Evolutionary conservation across 2,888 invertebrate genomes (phyloP).

Genomic region (Stenodema calcarata): DNA sequence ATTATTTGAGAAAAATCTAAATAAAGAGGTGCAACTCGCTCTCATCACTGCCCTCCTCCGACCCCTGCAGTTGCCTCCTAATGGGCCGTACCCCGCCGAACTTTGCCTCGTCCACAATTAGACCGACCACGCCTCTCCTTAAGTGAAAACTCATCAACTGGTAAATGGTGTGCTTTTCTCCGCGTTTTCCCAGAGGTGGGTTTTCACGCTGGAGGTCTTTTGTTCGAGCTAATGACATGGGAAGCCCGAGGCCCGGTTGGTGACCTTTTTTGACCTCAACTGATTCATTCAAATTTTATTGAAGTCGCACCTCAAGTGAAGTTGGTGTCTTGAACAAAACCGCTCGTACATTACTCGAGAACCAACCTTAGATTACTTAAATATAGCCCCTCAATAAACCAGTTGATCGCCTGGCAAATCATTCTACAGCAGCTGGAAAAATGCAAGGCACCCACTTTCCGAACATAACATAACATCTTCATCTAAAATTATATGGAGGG

Average conservation of each 20-base stretch:
- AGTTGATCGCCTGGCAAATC: no score
- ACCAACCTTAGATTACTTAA: no score
- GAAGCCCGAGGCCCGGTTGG: conserved; percentile 3
- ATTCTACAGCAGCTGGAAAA: no score
- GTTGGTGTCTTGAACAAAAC: neutral
- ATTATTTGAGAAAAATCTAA: conserved; percentile 16
- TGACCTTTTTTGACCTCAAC: conserved; percentile 19
- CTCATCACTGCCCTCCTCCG: neutral
- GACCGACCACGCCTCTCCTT: conserved; percentile 24
- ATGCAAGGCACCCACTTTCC: no score
- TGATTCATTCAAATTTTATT: neutral
- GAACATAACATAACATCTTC: no score
- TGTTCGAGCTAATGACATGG: conserved; percentile 41
- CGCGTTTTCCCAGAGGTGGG: conserved; percentile 30
- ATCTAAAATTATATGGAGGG: no score
- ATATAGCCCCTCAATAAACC: no score
- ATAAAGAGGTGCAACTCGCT: neutral
- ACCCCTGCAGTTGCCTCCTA: neutral
- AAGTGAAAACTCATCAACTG: conserved; percentile 45
- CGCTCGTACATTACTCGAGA: no score
- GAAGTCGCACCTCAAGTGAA: neutral
- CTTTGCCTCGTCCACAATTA: conserved; percentile 7
- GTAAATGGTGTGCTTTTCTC: conserved; percentile 36
- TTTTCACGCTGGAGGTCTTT: conserved; percentile 36
- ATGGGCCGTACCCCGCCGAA: neutral